phyloP scores from a whole-genome alignment of 2,888 invertebrate species.

The Biston betularia region DNA sequence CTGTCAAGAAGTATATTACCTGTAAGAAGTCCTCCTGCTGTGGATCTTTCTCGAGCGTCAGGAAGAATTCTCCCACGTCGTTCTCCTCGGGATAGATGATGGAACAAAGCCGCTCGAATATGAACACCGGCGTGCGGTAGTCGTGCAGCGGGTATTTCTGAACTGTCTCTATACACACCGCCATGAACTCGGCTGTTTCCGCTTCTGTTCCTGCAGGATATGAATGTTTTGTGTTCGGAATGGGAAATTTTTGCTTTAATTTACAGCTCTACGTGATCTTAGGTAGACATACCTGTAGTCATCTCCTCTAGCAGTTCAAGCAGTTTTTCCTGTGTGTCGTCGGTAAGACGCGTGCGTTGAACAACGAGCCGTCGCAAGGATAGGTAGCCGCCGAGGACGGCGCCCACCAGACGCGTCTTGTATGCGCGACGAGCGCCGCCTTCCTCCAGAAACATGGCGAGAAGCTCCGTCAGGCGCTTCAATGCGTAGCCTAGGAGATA shows the following conservation, averaged over 20 bases:
- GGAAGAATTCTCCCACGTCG: conserved; percentile 98
- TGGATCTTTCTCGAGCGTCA: conserved; percentile 98
- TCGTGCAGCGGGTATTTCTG: conserved; percentile 96
- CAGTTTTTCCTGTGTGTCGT: conserved; percentile 98
- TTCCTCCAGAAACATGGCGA: conserved; percentile 95
- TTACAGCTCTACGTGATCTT: too few relatives aligned
- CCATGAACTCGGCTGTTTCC: conserved; percentile 98
- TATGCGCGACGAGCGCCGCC: conserved; percentile 95
- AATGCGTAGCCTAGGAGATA: conserved; percentile 90
- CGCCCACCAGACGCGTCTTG: conserved; percentile 95
- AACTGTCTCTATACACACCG: conserved; percentile 98
- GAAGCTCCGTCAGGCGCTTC: conserved; percentile 94
- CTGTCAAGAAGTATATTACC: conserved; percentile 71
- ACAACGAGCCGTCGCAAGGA: conserved; percentile 96
- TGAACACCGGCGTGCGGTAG: conserved; percentile 98
- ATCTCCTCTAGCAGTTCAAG: conserved; percentile 97
- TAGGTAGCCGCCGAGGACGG: conserved; percentile 97
- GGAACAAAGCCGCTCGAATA: conserved; percentile 98
- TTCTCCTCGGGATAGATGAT: conserved; percentile 99
- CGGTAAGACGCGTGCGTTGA: conserved; percentile 97
- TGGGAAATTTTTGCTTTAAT: too few relatives aligned
- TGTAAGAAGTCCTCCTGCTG: conserved; percentile 99
- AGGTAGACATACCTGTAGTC: conserved; percentile 90
- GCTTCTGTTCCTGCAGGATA: conserved; percentile 92
- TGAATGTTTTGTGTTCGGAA: conserved; percentile 1